Evolutionary conservation across 2,113 vertebrate genomes (phyloP).

Genomic region (Steatornis caripensis): DNA sequence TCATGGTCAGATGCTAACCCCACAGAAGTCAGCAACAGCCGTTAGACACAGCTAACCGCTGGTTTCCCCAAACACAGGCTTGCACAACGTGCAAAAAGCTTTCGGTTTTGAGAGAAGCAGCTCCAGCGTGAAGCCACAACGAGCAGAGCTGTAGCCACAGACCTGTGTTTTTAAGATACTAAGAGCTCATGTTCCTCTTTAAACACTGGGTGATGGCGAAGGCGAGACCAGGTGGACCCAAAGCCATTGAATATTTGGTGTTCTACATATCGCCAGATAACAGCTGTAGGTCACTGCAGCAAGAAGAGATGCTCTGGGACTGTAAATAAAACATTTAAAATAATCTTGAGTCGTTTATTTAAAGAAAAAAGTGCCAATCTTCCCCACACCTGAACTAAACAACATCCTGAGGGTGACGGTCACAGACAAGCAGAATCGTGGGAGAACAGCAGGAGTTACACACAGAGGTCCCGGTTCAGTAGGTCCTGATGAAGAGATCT

Average conservation of each 20-base stretch:
- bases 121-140: background rate
- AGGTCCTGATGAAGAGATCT: background rate
- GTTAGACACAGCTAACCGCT: fast-evolving
- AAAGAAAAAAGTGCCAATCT: background rate
- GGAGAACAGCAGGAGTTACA: background rate
- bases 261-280: no score
- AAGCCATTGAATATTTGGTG: background rate
- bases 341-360: background rate
- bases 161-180: fast-evolving
- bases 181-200: fast-evolving
- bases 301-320: background rate
- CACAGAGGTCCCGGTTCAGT: background rate
- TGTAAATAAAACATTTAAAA: background rate
- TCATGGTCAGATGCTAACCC: background rate
- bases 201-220: background rate
- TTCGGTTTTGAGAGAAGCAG: background rate
- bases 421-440: background rate
- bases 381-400: background rate
- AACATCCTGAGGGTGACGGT: background rate
- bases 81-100: fast-evolving
- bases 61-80: background rate
- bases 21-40: fast-evolving
- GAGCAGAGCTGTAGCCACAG: background rate
- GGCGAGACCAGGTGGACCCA: background rate
- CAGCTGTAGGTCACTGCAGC: fast-evolving